Percentiles rank a stretch among this genome's conserved stretches.
phyloP scores from a whole-genome alignment of 2,797 vertebrate genomes.

The Arnoldichthys spilopterus region DNA sequence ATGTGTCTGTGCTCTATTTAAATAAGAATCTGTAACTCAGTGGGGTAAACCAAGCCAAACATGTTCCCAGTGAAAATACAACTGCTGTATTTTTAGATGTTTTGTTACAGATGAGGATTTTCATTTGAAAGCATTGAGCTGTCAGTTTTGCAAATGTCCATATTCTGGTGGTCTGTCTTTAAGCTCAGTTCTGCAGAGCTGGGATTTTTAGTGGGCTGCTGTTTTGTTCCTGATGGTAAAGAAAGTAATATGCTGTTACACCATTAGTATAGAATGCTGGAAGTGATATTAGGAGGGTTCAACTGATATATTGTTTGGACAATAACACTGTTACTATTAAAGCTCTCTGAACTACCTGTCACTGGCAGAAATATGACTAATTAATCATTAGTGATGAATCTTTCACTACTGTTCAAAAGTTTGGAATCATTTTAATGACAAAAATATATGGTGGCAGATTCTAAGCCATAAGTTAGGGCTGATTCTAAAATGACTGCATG shows the following conservation, averaged over 20 bases:
- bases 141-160: slow-evolving; percentile 59
- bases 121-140: slow-evolving; percentile 42
- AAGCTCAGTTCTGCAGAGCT: slow-evolving; percentile 58
- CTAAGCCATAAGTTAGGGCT: too few relatives aligned
- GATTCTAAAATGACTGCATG: too few relatives aligned
- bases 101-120: slow-evolving; percentile 7
- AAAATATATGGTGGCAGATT: too few relatives aligned
- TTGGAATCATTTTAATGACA: too few relatives aligned
- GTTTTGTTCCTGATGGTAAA: background rate
- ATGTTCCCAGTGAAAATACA: background rate
- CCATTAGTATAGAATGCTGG: background rate
- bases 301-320: too few relatives aligned
- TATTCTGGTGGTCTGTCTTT: slow-evolving; percentile 63
- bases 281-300: too few relatives aligned
- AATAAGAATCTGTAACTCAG: slow-evolving; percentile 19
- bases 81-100: slow-evolving; percentile 7
- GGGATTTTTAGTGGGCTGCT: slow-evolving; percentile 19
- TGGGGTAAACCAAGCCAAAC: background rate
- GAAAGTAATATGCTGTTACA: background rate
- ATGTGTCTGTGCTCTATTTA: slow-evolving; percentile 23
- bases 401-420: too few relatives aligned
- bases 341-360: too few relatives aligned
- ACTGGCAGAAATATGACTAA: too few relatives aligned
- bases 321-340: background rate
- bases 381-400: too few relatives aligned